Evolutionary conservation across 1,140 invertebrate species (phyloP).

Genomic region (Heliconius eleuchia): DNA sequence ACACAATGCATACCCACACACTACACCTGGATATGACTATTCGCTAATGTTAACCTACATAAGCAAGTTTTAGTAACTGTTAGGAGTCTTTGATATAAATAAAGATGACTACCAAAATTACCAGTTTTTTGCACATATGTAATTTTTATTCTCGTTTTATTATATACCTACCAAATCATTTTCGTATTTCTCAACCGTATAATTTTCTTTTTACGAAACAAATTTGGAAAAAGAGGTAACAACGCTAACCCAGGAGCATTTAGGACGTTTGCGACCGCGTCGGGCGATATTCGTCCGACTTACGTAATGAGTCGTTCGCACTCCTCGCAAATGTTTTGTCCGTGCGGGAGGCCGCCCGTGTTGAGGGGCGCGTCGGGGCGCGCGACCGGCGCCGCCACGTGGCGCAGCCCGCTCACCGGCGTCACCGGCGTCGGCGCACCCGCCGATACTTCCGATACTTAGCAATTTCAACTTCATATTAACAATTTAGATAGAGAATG

Average conservation of each 20-base stretch:
- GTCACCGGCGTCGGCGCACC: slow-evolving; percentile 56
- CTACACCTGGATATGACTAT: background rate
- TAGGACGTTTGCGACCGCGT: slow-evolving; percentile 67
- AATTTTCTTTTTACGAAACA: background rate
- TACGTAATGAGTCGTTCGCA: slow-evolving; percentile 97
- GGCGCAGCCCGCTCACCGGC: slow-evolving; percentile 80
- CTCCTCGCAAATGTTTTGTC: slow-evolving; percentile 95
- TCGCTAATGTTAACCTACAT: background rate
- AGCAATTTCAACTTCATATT: slow-evolving; percentile 13
- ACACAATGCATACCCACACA: background rate
- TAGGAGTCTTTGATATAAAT: background rate
- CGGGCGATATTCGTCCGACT: slow-evolving; percentile 82
- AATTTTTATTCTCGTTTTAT: background rate
- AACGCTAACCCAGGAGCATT: slow-evolving; percentile 3
- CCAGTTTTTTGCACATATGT: background rate
- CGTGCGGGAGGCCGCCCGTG: slow-evolving; percentile 87
- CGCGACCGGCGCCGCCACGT: slow-evolving; percentile 87
- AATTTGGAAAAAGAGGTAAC: background rate
- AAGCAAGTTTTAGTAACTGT: background rate
- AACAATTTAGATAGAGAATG: background rate
- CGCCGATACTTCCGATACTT: slow-evolving; percentile 53
- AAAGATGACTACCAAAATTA: background rate
- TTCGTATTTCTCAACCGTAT: background rate
- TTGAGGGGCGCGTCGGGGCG: slow-evolving; percentile 86
- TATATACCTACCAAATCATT: background rate